phyloP scores from a whole-genome alignment of 2,113 vertebrate species.

The Rafetus swinhoei region DNA sequence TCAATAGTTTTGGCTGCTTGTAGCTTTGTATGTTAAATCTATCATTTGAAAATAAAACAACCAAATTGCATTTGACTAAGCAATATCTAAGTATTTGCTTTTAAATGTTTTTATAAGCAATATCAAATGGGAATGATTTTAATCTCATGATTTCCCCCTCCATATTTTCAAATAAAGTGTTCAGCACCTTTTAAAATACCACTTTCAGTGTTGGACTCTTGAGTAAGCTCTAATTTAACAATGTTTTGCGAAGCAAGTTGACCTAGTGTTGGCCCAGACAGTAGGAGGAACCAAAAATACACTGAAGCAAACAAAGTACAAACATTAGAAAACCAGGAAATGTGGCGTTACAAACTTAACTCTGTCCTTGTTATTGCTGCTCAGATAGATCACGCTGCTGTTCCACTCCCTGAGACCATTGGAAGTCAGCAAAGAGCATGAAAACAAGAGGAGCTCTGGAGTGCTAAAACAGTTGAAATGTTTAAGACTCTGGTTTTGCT shows the following conservation, averaged over 20 bases:
- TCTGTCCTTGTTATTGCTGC: not conserved
- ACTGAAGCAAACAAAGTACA: slow-evolving; percentile 3
- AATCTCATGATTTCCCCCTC: slow-evolving; percentile 53
- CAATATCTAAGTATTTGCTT: slow-evolving; percentile 40
- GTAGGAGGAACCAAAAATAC: not conserved
- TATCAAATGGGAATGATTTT: slow-evolving; percentile 57
- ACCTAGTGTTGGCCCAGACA: not conserved
- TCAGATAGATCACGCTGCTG: not conserved
- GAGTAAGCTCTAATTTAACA: slow-evolving; percentile 65
- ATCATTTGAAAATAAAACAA: slow-evolving; percentile 27
- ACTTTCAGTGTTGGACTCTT: slow-evolving; percentile 49
- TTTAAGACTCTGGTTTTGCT: not conserved
- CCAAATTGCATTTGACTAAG: not conserved
- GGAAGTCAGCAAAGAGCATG: not conserved
- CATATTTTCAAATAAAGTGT: slow-evolving; percentile 61
- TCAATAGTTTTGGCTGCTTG: slow-evolving; percentile 40
- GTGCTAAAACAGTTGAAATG: not conserved
- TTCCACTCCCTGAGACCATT: not conserved
- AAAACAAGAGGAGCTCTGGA: not conserved
- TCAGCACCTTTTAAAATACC: slow-evolving; percentile 59
- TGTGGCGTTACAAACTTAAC: not conserved
- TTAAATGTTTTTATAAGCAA: slow-evolving; percentile 54
- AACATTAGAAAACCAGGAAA: not conserved
- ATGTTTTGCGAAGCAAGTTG: not conserved
- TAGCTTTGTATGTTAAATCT: slow-evolving; percentile 42